Base-by-base conservation (phyloP, 2,113 vertebrate genomes). In the Centropus bengalensis region DNA sequence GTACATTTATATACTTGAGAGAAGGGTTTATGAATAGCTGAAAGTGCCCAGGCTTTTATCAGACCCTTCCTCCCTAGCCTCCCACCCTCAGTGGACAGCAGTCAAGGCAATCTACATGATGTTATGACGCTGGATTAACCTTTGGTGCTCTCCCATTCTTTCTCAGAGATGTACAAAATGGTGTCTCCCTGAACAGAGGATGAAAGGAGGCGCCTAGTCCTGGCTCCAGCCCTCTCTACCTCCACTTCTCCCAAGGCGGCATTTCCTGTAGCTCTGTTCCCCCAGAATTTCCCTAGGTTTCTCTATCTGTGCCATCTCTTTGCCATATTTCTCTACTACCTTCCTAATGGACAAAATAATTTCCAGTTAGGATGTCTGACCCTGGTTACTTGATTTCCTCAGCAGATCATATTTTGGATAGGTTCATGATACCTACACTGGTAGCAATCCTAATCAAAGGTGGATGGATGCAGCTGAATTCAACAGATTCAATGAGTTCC, bases 61-160 rank as follows among this genome's bases (percentile, higher is more conserved):
- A 82, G 30, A 17, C 36, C 76, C 44, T 49, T 79, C 33, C 23
- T 24, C 1, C 1, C 58, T 74, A 79, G 40, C 5, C 32, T 38
- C 7, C 1, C 1, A 13, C 42, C 76, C 16, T 8, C 26, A 67
- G 30, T 30, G 54, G 69, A 28, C 47, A 36, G 62, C 54, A 86
- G 68, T 42, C n/a, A 28, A 33, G 68, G 66, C 20, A 8, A 36
- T 21, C 6, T 8, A 9, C 18, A 4, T 42, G 55, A 14, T 17
- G 36, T 15, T 42, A 16, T 80, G 90, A 52, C 17, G 14, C 13
- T 0, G 0, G 22, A 47, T 80, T 86, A 76, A 62, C 51, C 59
- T 82, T 52, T 45, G 49, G 1, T 49, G 13, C 18, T 27, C 32
- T 44, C 19, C 44, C 1, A 0, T 22, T 89, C 5, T 0, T 45